These are phyloP conservation scores for Chrysochloris asiatica DNA, from an alignment of 2,113 vertebrate species.

Conservation along the genomic window DNA sequence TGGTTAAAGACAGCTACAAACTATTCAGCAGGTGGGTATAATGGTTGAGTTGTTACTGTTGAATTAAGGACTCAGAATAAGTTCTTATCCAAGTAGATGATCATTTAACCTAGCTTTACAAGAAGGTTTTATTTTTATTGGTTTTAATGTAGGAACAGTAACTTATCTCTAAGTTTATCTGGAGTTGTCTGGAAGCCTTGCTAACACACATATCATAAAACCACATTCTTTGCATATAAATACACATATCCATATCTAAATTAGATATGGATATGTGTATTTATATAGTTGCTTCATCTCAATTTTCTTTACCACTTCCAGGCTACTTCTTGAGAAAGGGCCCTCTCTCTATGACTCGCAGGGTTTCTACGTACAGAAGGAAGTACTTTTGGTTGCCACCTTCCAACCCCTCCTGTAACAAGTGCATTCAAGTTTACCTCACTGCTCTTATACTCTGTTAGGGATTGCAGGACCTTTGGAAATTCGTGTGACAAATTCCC, in stretches of 20 bases:
- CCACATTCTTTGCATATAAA: neutral
- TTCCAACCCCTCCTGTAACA: neutral
- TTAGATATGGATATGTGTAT: no score
- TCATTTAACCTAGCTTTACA: neutral
- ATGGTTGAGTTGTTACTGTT: neutral
- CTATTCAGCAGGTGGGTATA: neutral
- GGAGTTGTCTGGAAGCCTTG: neutral
- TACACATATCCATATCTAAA: neutral
- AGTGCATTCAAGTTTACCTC: neutral
- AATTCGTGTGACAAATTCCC: neutral
- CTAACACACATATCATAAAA: neutral
- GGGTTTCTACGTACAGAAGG: neutral
- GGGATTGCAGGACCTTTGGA: neutral
- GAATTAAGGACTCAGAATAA: neutral
- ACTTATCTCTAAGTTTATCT: neutral
- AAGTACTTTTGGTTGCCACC: neutral
- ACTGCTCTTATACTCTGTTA: neutral
- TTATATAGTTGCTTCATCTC: neutral
- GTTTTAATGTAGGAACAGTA: neutral
- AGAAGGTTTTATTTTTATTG: neutral
- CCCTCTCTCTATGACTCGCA: neutral
- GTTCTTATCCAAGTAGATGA: neutral
- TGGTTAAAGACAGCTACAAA: neutral
- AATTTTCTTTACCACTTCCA: neutral
- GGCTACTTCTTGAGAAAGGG: neutral